A percentile compares a stretch with the other conserved stretches of the same genome.
Conservation (phyloP, 2,888 invertebrate genomes). For the Athrips mouffetella region DNA sequence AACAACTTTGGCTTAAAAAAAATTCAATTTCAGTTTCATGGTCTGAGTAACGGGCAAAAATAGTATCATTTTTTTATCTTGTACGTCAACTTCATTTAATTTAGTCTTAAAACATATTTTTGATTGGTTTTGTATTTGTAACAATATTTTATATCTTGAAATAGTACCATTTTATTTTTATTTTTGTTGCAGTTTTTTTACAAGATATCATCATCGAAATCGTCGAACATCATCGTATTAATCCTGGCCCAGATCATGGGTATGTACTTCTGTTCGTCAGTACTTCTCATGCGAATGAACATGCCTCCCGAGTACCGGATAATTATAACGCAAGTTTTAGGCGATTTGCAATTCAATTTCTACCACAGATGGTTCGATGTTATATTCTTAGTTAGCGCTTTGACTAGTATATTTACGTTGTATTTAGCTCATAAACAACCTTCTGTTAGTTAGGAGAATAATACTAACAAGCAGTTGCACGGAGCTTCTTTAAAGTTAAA, state of each 20-base stretch:
- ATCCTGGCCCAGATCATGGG: constrained; percentile 99
- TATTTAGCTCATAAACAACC: constrained; percentile 96
- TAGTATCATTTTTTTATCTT: too few species aligned
- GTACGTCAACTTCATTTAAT: too few species aligned
- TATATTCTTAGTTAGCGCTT: constrained; percentile 97
- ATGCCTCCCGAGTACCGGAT: constrained; percentile 98
- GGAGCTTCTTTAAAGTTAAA: too few species aligned
- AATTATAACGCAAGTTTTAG: constrained; percentile 91
- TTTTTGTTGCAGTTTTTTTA: constrained; percentile 91
- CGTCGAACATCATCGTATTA: constrained; percentile 98
- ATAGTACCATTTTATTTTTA: background rate
- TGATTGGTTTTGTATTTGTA: too few species aligned
- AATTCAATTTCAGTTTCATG: too few species aligned
- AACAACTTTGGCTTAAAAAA: too few species aligned
- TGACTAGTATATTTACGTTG: constrained; percentile 96
- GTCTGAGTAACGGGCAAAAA: too few species aligned
- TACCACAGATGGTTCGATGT: constrained; percentile 99
- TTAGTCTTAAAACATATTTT: too few species aligned
- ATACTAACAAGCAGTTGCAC: background rate
- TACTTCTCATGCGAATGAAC: constrained; percentile 98
- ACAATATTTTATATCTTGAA: background rate
- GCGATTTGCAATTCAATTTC: constrained; percentile 98
- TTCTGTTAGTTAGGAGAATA: constrained; percentile 58
- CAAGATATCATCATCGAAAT: constrained; percentile 98
- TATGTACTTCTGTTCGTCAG: constrained; percentile 99